These are phyloP conservation scores for Dyspetes luteomarginatus DNA, from an alignment of 2,888 invertebrate genomes.

Conservation along the genomic window DNA sequence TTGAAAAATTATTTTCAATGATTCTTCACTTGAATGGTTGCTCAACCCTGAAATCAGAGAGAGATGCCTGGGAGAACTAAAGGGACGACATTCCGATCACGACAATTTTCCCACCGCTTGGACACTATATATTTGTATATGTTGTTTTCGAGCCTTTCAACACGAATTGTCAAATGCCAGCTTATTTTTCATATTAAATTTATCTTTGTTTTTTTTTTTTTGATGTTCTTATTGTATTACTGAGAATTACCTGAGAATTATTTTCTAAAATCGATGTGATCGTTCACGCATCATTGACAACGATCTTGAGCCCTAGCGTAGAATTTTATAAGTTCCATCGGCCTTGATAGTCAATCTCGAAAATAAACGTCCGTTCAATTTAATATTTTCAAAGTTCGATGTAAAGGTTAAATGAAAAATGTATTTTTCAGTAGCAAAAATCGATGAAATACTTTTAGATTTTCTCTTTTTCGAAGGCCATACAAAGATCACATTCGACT, in stretches of 20 bases:
- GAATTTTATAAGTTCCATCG: background rate
- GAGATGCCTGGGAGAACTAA: slow-evolving; percentile 17
- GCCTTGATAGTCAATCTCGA: background rate
- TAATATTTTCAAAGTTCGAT: background rate
- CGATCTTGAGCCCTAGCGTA: background rate
- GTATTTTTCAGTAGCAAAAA: background rate
- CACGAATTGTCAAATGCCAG: slow-evolving; percentile 55
- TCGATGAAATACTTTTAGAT: background rate
- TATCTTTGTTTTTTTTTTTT: background rate
- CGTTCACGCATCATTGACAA: background rate
- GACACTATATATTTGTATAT: slow-evolving; percentile 52
- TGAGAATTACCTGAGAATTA: background rate
- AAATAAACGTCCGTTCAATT: background rate
- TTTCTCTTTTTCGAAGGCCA: background rate
- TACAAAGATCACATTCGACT: background rate
- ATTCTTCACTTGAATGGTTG: slow-evolving; percentile 7
- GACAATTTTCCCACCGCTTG: slow-evolving; percentile 65
- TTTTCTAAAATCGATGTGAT: background rate
- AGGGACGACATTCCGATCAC: slow-evolving; percentile 62
- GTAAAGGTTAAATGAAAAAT: background rate
- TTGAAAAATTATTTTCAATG: background rate
- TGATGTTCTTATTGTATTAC: background rate
- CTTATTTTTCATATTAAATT: slow-evolving; percentile 29
- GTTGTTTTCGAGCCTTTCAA: slow-evolving; percentile 63
- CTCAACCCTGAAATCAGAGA: background rate